Evolutionary conservation across 2,113 vertebrate genomes (phyloP).

Genomic region (Poeciliopsis prolifica): DNA sequence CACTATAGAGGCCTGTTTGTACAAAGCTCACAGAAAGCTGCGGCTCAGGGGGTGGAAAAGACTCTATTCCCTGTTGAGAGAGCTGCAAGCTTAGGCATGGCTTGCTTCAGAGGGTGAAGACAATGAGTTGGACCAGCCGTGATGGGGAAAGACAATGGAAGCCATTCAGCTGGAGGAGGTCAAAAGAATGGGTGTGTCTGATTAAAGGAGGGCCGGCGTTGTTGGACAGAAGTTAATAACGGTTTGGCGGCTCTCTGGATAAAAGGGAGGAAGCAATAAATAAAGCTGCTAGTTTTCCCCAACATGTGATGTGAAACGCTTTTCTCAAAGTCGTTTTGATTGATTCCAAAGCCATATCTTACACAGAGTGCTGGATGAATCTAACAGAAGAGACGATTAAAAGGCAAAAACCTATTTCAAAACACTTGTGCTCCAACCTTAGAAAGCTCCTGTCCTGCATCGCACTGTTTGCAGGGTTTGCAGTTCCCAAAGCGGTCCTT

Average conservation of each 20-base stretch:
- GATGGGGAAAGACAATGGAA: conserved; percentile 64
- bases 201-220: conserved; percentile 70
- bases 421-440: conserved; percentile 79
- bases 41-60: conserved; percentile 50
- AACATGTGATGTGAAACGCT: conserved; percentile 47
- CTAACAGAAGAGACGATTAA: background rate
- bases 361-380: no score
- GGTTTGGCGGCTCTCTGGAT: conserved; percentile 60
- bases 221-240: conserved; percentile 64
- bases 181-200: conserved; percentile 77
- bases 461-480: conserved; percentile 89
- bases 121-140: conserved; percentile 63
- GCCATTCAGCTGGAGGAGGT: conserved; percentile 67
- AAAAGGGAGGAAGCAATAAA: conserved; percentile 81
- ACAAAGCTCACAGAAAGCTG: conserved; percentile 61
- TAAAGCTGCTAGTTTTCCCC: conserved; percentile 45
- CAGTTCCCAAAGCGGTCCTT: conserved; percentile 87
- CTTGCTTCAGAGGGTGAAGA: conserved; percentile 62
- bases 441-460: conserved; percentile 95
- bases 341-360: no score
- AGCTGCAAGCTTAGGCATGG: conserved; percentile 69
- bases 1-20: conserved; percentile 53
- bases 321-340: background rate
- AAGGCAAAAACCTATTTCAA: background rate
- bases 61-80: conserved; percentile 42